These are phyloP conservation scores for Bilobella aurantiaca DNA, from an alignment of 1,140 invertebrate genomes.

Conservation along the genomic window DNA sequence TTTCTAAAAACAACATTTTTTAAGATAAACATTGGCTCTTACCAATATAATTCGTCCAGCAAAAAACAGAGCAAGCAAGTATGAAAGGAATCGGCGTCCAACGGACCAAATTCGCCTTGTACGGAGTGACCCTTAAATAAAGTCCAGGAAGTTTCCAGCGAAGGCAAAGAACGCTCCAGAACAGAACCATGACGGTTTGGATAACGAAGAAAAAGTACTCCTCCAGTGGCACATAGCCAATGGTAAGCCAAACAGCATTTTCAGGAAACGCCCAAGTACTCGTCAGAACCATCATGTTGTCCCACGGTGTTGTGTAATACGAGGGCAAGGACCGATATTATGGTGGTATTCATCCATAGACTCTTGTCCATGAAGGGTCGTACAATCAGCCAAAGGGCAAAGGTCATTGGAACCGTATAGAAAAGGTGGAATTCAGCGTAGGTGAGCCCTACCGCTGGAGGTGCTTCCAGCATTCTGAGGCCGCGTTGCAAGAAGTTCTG, in stretches of 20 bases:
- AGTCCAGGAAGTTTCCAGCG: background rate
- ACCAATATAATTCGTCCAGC: background rate
- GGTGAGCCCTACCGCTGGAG: background rate
- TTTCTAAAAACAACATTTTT: too few relatives aligned
- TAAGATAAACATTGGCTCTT: background rate
- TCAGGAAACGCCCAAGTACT: background rate
- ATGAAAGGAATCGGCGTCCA: background rate
- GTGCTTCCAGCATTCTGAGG: background rate
- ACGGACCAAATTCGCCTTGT: background rate
- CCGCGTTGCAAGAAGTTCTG: too few relatives aligned
- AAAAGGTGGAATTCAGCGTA: background rate
- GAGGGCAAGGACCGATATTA: background rate
- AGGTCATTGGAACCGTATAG: background rate
- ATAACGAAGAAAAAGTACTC: slow-evolving; percentile 1
- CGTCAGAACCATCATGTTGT: background rate
- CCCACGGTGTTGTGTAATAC: background rate
- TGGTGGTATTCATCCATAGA: background rate
- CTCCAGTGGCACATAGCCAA: background rate
- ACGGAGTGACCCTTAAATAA: background rate
- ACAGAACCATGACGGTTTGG: background rate
- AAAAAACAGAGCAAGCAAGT: background rate
- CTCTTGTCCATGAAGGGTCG: background rate
- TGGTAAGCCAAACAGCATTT: background rate
- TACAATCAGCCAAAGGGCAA: background rate
- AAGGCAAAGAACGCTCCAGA: background rate